A percentile compares a stretch with the other conserved stretches of the same genome.
Evolutionary conservation across 2,888 invertebrate species (phyloP).

Genomic region (Adelognathus sp.): DNA sequence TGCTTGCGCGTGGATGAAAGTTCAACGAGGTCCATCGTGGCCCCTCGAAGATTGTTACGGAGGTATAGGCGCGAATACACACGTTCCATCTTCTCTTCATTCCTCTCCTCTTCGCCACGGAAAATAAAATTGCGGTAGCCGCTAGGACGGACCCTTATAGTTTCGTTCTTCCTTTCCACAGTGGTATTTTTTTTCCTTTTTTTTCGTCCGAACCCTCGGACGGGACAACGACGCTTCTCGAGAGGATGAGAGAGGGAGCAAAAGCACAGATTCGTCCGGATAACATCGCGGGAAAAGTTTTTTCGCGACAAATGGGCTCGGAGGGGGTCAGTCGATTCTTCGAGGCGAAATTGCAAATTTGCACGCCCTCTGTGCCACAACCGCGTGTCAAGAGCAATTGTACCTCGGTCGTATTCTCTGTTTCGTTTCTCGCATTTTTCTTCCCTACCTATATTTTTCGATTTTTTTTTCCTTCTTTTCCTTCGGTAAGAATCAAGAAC

Average conservation of each 20-base stretch:
- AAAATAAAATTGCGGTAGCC: conserved; percentile 42
- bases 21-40: conserved; percentile 8
- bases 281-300: conserved; percentile 26
- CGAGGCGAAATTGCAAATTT: conserved; percentile 28
- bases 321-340: conserved; percentile 46
- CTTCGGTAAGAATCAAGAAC: not conserved
- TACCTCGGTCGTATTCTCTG: not conserved
- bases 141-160: not conserved
- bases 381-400: conserved; percentile 25
- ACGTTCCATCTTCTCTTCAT: conserved; percentile 30
- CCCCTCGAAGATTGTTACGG: conserved; percentile 51
- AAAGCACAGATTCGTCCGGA: no score
- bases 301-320: conserved; percentile 32
- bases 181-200: not conserved
- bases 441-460: not conserved
- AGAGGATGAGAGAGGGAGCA: not conserved
- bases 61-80: conserved; percentile 13
- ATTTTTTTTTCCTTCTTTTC: not conserved
- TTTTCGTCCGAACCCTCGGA: not conserved
- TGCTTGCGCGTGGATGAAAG: conserved; percentile 30
- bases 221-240: not conserved
- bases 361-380: not conserved
- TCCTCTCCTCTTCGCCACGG: conserved; percentile 31
- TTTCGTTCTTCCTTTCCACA: not conserved
- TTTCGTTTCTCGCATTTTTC: not conserved